Evolutionary conservation across 2,113 vertebrate species (phyloP), one percentile per base, ranked within the genome.

Genomic region (Alethe diademata): DNA sequence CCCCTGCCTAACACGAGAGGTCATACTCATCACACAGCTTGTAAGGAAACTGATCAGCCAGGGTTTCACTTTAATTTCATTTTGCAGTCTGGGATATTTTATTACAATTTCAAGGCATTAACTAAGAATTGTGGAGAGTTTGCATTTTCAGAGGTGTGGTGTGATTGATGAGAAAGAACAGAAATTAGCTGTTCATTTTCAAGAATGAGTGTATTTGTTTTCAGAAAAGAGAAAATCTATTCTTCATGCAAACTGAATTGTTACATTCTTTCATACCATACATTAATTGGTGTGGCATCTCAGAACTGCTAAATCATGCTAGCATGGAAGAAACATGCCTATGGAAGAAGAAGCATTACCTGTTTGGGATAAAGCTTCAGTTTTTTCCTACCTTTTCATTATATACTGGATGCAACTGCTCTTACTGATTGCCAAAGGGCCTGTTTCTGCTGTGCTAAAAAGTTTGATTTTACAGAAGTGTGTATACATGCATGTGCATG

Each of bases 1-100:
- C 97, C 83, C 26, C 1, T 87, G 71, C 95, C 96, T 96, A 98
- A 98, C 97, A 97, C 96, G 97, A 98, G 97, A 97, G 96, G 97
- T 98, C 98, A 97, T 96, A 95, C 95, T 97, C 83, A 94, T 91
- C 96, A 87, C 86, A 84, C 66, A 94, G 83, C 87, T 69, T 75
- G 58, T 88, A 85, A 72, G n/a, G 61, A 95, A 93, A 80, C 20
- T 42, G 38, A 69, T 93, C 45, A 91, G 15, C 42, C 78, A 82
- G 67, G 25, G 11, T 18, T 73, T 81, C 76, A 28, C 67, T 94
- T 95, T 71, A 47, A 47, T 85, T 92, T 65, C 16, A 8, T 79
- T 88, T 50, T 86, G 42, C 29, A 54, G 11, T 42, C 53, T 90
- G 35, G 40, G 29, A 19, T 89, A 61, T 54, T 8, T 74, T 36